Base-by-base conservation (phyloP, 2,888 invertebrate genomes). In the Idaea dimidiata region DNA sequence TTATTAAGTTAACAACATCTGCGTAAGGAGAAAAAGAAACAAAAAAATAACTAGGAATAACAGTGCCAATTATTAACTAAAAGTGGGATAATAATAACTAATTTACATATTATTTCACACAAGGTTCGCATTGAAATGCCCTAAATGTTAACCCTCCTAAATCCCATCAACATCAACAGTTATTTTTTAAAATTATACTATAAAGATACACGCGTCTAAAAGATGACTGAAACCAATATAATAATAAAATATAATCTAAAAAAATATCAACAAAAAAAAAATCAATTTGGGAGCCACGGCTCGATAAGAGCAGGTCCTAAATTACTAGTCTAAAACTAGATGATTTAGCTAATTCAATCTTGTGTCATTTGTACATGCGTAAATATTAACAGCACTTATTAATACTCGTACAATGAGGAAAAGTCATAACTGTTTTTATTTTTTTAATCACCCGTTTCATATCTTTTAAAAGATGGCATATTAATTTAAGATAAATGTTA, bases 61-160 rank as follows among this genome's bases (percentile, higher is more conserved):
- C 91, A 91, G 88, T 89, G 91, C 90, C 89, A 86, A 91, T 88
- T 85, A 87, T 77, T 78, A 78, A 78, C 79, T 84, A 84, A 79
- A 78, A 78, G 79, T 81, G 80, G 77, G 75, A 73, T 78, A 71
- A 72, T 43, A 75, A 71, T 78, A 73, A 77, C 77, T 74, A 24
- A 24, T 24, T 72, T 74, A 73, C 65, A 75, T 72, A 64, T n/a
- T 63, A 63, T 65, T 65, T 64, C 64, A 72, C 64, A 72, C 70
- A 68, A 62, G 16, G 17, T 17, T 17, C 8, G 67, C 72, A 67
- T 71, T 66, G 66, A 61, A 70, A 66, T 72, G 65, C 68, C 66
- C 63, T 70, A 70, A 69, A 67, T 66, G 65, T 66, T 69, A 73
- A 74, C 74, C 76, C 73, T 71, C 67, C 65, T 69, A 68, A 67